Evolutionary conservation across 1,140 invertebrate species (phyloP).

Genomic region (Saccostrea echinata): DNA sequence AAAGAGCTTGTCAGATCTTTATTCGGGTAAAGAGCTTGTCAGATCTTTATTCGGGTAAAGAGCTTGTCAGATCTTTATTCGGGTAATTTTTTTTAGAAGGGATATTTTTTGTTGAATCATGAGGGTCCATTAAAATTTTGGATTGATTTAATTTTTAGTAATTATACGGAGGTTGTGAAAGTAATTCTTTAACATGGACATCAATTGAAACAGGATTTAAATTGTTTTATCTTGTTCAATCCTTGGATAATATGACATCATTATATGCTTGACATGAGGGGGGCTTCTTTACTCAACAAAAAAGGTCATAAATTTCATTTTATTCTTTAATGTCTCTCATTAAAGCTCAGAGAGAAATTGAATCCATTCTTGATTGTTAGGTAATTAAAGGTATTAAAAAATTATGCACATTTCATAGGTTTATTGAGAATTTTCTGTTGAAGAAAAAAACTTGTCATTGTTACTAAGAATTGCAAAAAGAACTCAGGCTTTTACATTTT

Average conservation of each 20-base stretch:
- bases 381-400: not conserved
- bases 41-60: too few species aligned
- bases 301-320: not conserved
- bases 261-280: not conserved
- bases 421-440: not conserved
- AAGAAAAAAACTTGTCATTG: not conserved
- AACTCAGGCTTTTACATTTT: not conserved
- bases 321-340: not conserved
- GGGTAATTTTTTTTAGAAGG: too few species aligned
- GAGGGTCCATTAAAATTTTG: not conserved
- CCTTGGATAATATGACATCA: not conserved
- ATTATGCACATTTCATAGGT: not conserved
- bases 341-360: not conserved
- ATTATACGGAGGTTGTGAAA: not conserved
- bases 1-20: too few species aligned
- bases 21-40: too few species aligned
- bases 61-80: too few species aligned
- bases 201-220: not conserved
- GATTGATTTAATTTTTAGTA: not conserved
- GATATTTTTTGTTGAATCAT: not conserved
- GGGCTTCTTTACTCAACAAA: not conserved
- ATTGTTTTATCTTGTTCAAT: slow-evolving; percentile 1
- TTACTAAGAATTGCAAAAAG: not conserved
- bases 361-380: not conserved
- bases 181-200: not conserved